Evolutionary conservation across 2,797 vertebrate genomes (phyloP), one percentile per base, ranked within the genome.

Genomic region (Sebastes trivittatus): DNA sequence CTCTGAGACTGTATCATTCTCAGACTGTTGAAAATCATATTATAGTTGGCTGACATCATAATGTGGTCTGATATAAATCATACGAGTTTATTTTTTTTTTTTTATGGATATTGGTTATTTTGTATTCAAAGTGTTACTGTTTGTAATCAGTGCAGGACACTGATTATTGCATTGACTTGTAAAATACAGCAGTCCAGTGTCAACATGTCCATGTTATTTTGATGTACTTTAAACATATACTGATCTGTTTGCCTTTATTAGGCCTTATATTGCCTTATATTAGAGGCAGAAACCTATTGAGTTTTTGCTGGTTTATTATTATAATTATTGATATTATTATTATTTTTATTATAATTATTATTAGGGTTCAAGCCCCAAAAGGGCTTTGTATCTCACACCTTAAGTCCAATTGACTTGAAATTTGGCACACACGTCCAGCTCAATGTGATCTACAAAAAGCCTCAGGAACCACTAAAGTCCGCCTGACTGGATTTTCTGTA

Each of bases 111-210:
- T 72, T 71, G 52, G 72, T 64, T 7, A 36, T 71, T 71, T 71
- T 84, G 67, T 82, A 65, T 80, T 88, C 68, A 74, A 30, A 22
- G 30, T 83, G 65, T 64, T 73, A 32, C 22, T 75, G 42, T 83
- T 70, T 85, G 3, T 59, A 36, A 62, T 88, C 88, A 88, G 89
- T 91, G 92, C 91, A 87, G 91, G 92, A 90, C 91, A 85, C 79
- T 89, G 91, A 90, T 76, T 54, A 68, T 46, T 79, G 29, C 30
- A 77, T 65, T 67, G 22, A 83, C 23, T 30, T 77, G 58, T 86
- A 49, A 78, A 72, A 79, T 70, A 62, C 29, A 77, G 46, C 56
- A 20, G 65, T 86, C 34, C 34, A 56, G 73, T 67, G 64, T 54
- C 36, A 61, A 65, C 60, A 25, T 62, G 54, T 58, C 25, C 55